Conservation (phyloP, 2,113 vertebrate species). For the Bolborhynchus lineola region DNA sequence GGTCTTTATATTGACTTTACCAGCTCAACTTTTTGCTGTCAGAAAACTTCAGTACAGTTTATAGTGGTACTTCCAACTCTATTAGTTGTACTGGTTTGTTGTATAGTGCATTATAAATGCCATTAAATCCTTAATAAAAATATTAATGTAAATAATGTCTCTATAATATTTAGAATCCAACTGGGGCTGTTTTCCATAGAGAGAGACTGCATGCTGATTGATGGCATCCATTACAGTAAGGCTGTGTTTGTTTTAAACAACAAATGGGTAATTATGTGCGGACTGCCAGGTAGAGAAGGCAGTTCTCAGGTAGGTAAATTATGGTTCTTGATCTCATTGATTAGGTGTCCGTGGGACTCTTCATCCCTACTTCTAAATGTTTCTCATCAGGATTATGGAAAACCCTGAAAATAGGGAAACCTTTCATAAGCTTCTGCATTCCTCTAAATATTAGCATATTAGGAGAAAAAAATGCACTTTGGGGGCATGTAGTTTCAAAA, state of each 20-base stretch:
- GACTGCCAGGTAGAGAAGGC: neutral
- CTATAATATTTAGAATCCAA: neutral
- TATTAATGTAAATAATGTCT: neutral
- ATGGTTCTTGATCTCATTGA: conserved; percentile 20
- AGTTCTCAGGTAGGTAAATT: conserved; percentile 14
- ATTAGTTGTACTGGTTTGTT: conserved; percentile 22
- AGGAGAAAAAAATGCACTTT: neutral
- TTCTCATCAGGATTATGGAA: neutral
- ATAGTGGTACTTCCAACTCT: neutral
- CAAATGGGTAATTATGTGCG: conserved; percentile 25
- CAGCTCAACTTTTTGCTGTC: conserved; percentile 46
- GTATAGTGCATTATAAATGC: neutral
- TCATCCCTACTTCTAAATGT: neutral
- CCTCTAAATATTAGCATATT: neutral
- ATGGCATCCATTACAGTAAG: conserved; percentile 32
- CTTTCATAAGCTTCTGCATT: neutral
- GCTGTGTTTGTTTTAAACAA: conserved; percentile 50
- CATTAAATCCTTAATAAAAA: conserved; percentile 30
- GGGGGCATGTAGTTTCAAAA: neutral
- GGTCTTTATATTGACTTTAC: conserved; percentile 30
- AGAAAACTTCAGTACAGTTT: neutral
- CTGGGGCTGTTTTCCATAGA: conserved; percentile 1
- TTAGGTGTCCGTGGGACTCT: neutral
- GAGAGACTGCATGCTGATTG: conserved; percentile 22
- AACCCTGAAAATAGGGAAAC: neutral